A percentile compares a stretch with the other conserved stretches of the same genome.
Evolutionary conservation across 2,888 invertebrate species (phyloP).

Genomic region (Camponotus fellah): DNA sequence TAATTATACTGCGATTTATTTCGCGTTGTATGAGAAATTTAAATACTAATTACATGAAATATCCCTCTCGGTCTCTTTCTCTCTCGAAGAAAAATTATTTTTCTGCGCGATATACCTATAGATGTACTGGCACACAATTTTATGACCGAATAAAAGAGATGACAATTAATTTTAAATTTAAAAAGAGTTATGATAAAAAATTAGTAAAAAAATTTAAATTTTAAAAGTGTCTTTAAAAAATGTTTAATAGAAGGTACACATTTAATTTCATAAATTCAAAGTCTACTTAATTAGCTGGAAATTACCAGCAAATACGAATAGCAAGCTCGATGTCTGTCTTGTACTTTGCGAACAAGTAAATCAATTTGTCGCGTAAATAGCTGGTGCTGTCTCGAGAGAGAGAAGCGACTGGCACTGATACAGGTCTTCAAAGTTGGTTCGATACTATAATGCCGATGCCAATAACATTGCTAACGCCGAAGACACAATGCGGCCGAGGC

Average conservation of each 20-base stretch:
- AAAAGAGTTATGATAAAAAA: no score
- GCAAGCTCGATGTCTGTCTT: constrained; percentile 26
- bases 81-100: neutral
- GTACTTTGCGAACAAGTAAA: constrained; percentile 50
- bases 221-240: neutral
- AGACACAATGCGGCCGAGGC: constrained; percentile 56
- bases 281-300: constrained; percentile 22
- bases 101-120: neutral
- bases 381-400: neutral
- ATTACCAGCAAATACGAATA: constrained; percentile 21
- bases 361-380: constrained; percentile 59
- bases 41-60: constrained; percentile 66
- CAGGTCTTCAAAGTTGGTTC: constrained; percentile 38
- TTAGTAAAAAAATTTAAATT: neutral
- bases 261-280: constrained; percentile 11
- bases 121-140: neutral
- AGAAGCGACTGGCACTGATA: constrained; percentile 42
- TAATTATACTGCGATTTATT: constrained; percentile 67
- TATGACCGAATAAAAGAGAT: neutral
- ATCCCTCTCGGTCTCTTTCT: constrained; percentile 20
- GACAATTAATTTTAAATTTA: constrained; percentile 8
- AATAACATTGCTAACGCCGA: constrained; percentile 48
- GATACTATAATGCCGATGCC: constrained; percentile 64
- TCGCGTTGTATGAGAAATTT: constrained; percentile 58
- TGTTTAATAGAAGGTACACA: neutral